Base-by-base conservation (phyloP, 2,797 vertebrate species). In the Onychomys arenicola region DNA sequence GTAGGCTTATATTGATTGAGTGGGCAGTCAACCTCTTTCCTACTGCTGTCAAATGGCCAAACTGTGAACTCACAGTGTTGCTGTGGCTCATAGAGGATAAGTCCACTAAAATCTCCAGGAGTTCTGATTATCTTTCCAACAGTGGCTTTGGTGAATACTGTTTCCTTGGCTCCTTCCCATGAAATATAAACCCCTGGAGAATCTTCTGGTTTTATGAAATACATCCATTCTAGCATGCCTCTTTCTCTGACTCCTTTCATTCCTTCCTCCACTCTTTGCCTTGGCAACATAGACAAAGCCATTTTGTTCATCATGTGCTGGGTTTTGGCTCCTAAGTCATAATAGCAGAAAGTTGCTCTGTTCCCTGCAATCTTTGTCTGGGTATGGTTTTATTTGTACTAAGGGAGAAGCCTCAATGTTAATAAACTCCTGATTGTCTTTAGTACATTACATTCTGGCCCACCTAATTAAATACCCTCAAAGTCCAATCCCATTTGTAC, bases 381-480 rank as follows among this genome's bases (percentile, higher is more conserved):
- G n/a, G 23, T 81, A 89, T 81, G 55, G 80, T 71, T 90, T 83
- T 75, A 46, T 94, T 83, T 95, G 67, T 90, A 21, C 27, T 89
- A 75, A 89, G 17, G 19, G 55, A 46, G 6, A 89, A 25, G 27
- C n/a, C 25, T 1, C 14, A 37, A 86, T 63, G 17, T 76, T 37
- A 92, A 13, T 77, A 61, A 95, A 77, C n/a, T 69, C 34, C 73
- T 67, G 19, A 16, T 94, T 81, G 76, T 63, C 19, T 37, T 76
- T 9, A 29, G 49, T 57, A 52, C 59, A 81, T 85, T 94, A 55
- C 94, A 55, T 81, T 92, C 57, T 75, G 57, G 40, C 13, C 23
- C 40, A 89, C 27, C 76, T 92, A 27, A 82, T 93, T n/a, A 88
- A 88, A 34, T 2, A 83, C 19, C 85, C 43, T 92, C 32, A 94